Conservation (phyloP, 1,140 invertebrate species). For the Cydia pomonella region DNA sequence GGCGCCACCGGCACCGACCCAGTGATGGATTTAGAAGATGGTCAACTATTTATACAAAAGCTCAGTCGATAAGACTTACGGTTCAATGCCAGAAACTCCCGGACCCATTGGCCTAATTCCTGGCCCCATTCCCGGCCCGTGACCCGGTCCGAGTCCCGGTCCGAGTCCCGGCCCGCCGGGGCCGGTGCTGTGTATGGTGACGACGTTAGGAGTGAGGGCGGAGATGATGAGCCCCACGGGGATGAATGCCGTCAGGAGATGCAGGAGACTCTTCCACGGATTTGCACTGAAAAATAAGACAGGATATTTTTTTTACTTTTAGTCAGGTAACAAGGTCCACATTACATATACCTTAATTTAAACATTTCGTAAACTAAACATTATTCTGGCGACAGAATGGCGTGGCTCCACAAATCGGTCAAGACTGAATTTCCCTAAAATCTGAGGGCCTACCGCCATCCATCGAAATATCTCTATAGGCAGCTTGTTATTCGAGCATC, state of each 20-base stretch:
- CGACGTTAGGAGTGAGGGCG: constrained; percentile 80
- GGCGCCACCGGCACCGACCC: no score
- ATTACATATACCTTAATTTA: no score
- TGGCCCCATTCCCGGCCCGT: background rate
- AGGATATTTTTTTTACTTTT: background rate
- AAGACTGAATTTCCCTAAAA: no score
- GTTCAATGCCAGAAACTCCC: background rate
- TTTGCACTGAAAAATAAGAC: constrained; percentile 46
- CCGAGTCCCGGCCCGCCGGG: constrained; percentile 33
- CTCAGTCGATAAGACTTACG: background rate
- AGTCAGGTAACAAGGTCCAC: no score
- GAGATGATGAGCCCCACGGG: constrained; percentile 82
- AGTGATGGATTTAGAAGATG: background rate
- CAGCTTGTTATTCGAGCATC: no score
- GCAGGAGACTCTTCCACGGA: constrained; percentile 78
- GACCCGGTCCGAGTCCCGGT: background rate
- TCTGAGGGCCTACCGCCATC: no score
- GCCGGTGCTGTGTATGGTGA: constrained; percentile 69
- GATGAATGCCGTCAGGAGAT: constrained; percentile 79
- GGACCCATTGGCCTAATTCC: background rate
- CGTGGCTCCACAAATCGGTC: no score
- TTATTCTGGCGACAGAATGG: no score
- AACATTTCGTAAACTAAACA: no score
- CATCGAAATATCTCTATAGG: no score
- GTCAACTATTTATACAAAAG: background rate